phyloP scores from a whole-genome alignment of 2,113 vertebrate species.

The Nyctibius bracteatus region DNA sequence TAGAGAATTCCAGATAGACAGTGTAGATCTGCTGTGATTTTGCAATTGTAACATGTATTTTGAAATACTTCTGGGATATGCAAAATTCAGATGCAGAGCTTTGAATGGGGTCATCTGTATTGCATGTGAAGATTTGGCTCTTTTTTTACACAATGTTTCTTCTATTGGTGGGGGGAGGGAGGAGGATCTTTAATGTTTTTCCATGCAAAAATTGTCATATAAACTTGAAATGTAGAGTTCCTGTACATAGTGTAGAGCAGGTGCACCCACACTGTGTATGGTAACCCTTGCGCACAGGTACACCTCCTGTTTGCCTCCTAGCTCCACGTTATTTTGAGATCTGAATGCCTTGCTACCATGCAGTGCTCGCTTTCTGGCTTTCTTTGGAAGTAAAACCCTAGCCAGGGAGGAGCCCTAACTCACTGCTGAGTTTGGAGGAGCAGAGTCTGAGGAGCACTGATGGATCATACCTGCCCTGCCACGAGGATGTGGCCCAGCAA shows the following conservation, averaged over 20 bases:
- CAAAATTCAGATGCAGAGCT: background rate
- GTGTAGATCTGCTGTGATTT: background rate
- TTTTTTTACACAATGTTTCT: background rate
- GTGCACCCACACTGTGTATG: background rate
- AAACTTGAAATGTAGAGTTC: background rate
- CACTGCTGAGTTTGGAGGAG: background rate
- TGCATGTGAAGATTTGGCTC: background rate
- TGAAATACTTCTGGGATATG: background rate
- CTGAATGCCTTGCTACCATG: fast-evolving
- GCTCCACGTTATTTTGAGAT: background rate
- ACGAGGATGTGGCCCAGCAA: background rate
- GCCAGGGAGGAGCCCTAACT: background rate
- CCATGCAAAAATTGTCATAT: background rate
- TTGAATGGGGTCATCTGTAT: background rate
- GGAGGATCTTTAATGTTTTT: background rate
- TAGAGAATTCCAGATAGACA: background rate
- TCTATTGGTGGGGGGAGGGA: background rate
- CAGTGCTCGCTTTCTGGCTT: fast-evolving
- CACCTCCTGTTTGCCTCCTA: fast-evolving
- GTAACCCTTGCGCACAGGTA: background rate
- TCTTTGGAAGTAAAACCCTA: background rate
- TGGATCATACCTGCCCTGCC: background rate
- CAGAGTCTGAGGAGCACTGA: background rate
- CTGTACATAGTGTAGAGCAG: background rate
- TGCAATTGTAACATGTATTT: background rate